A percentile compares a stretch with the other conserved stretches of the same genome.
Evolutionary conservation across 2,113 vertebrate genomes (phyloP).

Genomic region (Origma solitaria): DNA sequence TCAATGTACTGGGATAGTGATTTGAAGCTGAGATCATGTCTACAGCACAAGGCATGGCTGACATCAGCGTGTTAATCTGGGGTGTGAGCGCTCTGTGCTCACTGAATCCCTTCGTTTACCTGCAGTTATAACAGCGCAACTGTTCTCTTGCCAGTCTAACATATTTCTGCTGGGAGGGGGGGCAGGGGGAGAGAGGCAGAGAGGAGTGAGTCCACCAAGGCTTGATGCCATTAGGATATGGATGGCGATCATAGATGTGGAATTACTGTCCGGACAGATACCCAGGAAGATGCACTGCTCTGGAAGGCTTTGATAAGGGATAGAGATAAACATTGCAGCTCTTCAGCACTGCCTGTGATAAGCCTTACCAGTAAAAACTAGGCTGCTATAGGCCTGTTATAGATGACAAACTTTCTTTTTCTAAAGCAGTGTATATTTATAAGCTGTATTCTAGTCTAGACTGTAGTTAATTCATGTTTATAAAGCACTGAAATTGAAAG

Average conservation of each 20-base stretch:
- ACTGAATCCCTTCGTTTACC: neutral
- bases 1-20: neutral
- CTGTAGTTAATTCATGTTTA: constrained; percentile 9
- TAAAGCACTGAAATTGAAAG: constrained; percentile 12
- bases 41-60: constrained; percentile 3
- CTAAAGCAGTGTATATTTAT: neutral
- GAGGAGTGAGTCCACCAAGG: neutral
- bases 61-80: constrained; percentile 23
- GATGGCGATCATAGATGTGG: neutral
- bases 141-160: constrained; percentile 8
- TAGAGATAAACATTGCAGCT: neutral
- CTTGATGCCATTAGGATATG: neutral
- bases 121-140: neutral
- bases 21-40: constrained; percentile 55
- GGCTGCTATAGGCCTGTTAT: neutral
- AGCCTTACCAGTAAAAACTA: neutral
- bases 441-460: neutral
- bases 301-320: neutral
- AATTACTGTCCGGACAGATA: neutral
- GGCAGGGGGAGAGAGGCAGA: neutral
- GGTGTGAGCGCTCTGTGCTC: neutral
- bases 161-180: neutral
- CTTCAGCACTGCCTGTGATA: neutral
- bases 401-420: neutral
- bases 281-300: neutral